Base-by-base conservation (phyloP, 2,888 invertebrate species). In the Liopterus haemorrhoidalis region DNA sequence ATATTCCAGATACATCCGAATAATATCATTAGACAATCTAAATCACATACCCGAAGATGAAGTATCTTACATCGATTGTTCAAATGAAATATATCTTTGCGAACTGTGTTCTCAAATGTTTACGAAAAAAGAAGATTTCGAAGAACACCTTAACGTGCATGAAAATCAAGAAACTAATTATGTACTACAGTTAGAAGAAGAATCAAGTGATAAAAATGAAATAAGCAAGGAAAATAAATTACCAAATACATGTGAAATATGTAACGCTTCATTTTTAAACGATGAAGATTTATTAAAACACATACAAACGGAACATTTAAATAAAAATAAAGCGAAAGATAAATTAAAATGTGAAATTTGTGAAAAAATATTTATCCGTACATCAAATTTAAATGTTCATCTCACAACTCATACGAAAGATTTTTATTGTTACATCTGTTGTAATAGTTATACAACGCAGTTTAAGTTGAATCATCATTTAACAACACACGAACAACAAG, bases 201-300 rank as follows among this genome's bases (percentile, higher is more conserved):
- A n/a, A n/a, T n/a, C n/a, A n/a, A n/a, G n/a, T 5, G 8, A 4
- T 27, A 14, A 27, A 12, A 14, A 12, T 22, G 24, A 22, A 22
- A 22, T 6, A 8, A 8, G 6, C 6, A 22, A 22, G 9, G 24
- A 22, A 22, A 22, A 6, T 22, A 22, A 22, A 6, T 8, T 68
- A 50, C 64, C 62, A 1, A 70, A 61, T 56, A 53, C 59, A 4
- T 78, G 77, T 53, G 57, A 62, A 2, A 55, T 63, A 19, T 79
- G 79, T 55, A 64, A 27, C 27, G 62, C 0, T 60, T 63, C 31
- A 61, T 60, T 19, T 75, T 76, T 55, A 70, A 71, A 3, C 75
- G 76, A 55, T 64, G 63, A 49, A 61, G 76, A 15, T 77, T 77
- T 56, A 59, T 78, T 11, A 69, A 68, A 39, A 73, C 67, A 49